Conservation (phyloP, 2,113 vertebrate genomes). For the Arvicanthis niloticus region DNA sequence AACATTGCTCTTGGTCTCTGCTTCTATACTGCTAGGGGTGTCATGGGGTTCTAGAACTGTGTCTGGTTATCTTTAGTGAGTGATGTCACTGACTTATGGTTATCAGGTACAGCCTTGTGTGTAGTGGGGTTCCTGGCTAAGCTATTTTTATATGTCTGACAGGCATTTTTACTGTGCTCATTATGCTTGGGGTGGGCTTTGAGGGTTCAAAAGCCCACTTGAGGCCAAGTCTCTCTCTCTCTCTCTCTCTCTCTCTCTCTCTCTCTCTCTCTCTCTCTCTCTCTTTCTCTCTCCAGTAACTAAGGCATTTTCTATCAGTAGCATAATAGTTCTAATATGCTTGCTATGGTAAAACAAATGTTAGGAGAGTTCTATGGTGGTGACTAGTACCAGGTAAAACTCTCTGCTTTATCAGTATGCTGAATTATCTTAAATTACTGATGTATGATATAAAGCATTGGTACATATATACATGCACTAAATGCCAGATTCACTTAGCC, state of each 20-base stretch:
- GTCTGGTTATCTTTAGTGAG: too few species aligned
- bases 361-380: neutral
- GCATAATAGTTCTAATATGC: neutral
- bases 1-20: too few species aligned
- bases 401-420: neutral
- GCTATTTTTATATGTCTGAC: too few species aligned
- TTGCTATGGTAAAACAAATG: neutral
- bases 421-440: conserved; percentile 9
- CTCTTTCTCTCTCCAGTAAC: neutral
- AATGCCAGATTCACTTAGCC: neutral
- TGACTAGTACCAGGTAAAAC: neutral
- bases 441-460: neutral
- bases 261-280: neutral
- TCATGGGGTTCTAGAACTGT: too few species aligned
- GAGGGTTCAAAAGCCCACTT: neutral
- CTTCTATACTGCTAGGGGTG: too few species aligned
- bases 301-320: neutral
- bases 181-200: neutral
- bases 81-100: too few species aligned
- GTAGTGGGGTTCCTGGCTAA: too few species aligned
- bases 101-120: too few species aligned
- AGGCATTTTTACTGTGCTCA: too few species aligned
- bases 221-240: neutral
- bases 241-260: too few species aligned
- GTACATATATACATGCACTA: neutral